These are phyloP conservation scores for Glareola pratincola DNA, from an alignment of 2,113 vertebrate genomes.

Conservation along the genomic window DNA sequence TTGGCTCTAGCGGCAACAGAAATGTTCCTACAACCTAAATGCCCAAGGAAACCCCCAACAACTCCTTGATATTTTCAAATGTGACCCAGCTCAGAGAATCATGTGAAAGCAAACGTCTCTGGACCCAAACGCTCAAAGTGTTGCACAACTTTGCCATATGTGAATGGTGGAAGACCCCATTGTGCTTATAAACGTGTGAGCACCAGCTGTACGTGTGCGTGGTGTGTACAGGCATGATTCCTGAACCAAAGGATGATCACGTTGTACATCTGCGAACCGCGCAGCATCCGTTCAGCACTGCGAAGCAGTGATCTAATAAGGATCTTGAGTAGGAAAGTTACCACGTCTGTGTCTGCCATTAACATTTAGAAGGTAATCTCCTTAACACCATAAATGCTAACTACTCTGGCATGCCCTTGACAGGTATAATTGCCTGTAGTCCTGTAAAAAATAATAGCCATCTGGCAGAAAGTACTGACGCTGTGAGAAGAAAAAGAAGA, in stretches of 20 bases:
- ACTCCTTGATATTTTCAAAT: not conserved
- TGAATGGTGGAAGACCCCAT: not conserved
- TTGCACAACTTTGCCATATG: rapidly evolving
- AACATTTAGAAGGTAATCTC: slow-evolving; percentile 58
- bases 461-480: slow-evolving; percentile 40
- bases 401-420: slow-evolving; percentile 51
- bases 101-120: not conserved
- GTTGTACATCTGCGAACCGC: not conserved
- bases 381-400: slow-evolving; percentile 51
- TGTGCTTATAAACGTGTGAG: not conserved
- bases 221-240: too few relatives aligned
- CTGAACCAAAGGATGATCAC: not conserved
- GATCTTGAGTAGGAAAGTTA: not conserved
- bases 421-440: slow-evolving; percentile 44
- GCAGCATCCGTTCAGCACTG: not conserved
- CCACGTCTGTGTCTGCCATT: not conserved
- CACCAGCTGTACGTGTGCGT: rapidly evolving
- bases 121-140: not conserved
- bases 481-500: not conserved
- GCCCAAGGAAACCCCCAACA: not conserved
- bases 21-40: not conserved
- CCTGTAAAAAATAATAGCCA: slow-evolving; percentile 45
- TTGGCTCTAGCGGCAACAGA: not conserved
- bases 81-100: not conserved
- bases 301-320: not conserved